Base-by-base conservation (phyloP, 2,113 vertebrate genomes). In the Martes martes region DNA sequence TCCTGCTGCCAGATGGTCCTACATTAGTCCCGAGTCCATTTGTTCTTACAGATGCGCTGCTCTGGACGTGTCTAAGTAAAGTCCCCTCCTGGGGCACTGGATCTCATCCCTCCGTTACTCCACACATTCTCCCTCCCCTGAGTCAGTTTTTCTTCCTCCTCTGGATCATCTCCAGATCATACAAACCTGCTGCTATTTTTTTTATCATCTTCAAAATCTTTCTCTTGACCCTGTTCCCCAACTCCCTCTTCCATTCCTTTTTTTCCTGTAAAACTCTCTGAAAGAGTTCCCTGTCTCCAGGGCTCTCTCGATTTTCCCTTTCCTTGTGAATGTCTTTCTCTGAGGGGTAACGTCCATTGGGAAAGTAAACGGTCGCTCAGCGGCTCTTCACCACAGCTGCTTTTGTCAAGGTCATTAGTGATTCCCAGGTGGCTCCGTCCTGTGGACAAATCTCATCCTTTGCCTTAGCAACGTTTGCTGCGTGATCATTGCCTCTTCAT, bases 11-110 rank as follows among this genome's bases (percentile, higher is more conserved):
- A 7, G 16, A 28, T 14, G 8, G 52, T 4, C 4, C 2, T 52
- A 11, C 18, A 5, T 63, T 15, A 4, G 45, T 47, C 50, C 50
- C 23, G 31, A 1, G 4, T 74, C 16, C 4, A 8, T 90, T 52
- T 6, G 0, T 15, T 85, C 16, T 86, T 23, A 28, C 4, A 0
- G 0, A 57, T 7, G 6, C 42, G 42, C 3, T 11, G 18, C 8
- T n/a, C 45, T 63, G 87, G 42, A 18, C 3, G 10, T 3, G 6
- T 91, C 28, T 50, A 45, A 84, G 11, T 6, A 2, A 26, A 71
- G 23, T 18, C n/a, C 7, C 36, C 31, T 55, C 18, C 3, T 18
- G 26, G 6, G 21, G 57, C 15, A 1, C 24, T n/a, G 10, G 65
- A 24, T 80, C 65, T 47, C 16, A 59, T 39, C 15, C 4, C n/a